phyloP scores from a whole-genome alignment of 92 coral and sea anemone genomes.

The Palythoa grandis region DNA sequence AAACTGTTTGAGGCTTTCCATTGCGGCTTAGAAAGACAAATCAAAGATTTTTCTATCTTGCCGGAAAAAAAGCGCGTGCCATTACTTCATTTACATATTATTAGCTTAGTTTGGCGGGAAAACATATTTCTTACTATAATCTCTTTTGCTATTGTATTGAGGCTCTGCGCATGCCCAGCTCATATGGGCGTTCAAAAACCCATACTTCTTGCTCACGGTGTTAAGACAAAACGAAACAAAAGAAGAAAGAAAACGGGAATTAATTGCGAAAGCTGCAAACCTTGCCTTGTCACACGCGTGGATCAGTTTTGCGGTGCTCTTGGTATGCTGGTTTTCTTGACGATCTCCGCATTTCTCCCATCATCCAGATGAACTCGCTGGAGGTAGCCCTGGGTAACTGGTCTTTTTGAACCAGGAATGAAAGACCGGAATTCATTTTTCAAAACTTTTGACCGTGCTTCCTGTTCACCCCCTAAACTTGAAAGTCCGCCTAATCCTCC shows the following conservation, averaged over 20 bases:
- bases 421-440: constrained; percentile 63
- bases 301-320: constrained; percentile 25
- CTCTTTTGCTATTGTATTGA: too few relatives aligned
- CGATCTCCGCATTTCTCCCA: constrained; percentile 75
- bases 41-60: too few relatives aligned
- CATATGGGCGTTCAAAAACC: too few relatives aligned
- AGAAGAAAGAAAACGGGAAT: not conserved
- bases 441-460: constrained; percentile 52
- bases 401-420: constrained; percentile 63
- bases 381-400: constrained; percentile 61
- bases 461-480: constrained; percentile 58
- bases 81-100: too few relatives aligned
- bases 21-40: too few relatives aligned
- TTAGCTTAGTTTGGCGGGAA: too few relatives aligned
- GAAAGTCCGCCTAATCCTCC: constrained; percentile 43
- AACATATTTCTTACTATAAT: too few relatives aligned
- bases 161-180: too few relatives aligned
- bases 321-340: constrained; percentile 77
- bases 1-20: too few relatives aligned
- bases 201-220: not conserved
- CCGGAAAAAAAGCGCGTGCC: too few relatives aligned
- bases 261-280: not conserved
- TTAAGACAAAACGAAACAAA: not conserved
- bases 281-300: not conserved
- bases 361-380: constrained; percentile 68